phyloP scores from a whole-genome alignment of 1,140 invertebrate species.

The Ceratoteleas bidentatus region DNA sequence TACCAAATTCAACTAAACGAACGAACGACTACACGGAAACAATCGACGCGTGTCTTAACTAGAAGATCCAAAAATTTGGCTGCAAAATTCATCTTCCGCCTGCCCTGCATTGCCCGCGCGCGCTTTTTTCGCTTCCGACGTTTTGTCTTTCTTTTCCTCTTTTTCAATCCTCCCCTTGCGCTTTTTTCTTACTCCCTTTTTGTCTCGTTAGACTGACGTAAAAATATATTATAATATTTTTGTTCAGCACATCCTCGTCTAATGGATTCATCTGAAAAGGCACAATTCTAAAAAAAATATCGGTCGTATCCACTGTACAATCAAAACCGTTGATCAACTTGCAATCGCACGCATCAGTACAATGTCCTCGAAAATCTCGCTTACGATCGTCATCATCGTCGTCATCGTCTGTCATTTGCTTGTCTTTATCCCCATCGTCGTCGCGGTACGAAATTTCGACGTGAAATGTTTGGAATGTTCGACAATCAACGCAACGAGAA shows the following conservation, averaged over 20 bases:
- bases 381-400: slow-evolving; percentile 13
- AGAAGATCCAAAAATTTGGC: too few species aligned
- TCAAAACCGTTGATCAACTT: slow-evolving; percentile 77
- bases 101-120: too few species aligned
- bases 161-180: slow-evolving; percentile 4
- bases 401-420: too few species aligned
- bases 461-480: slow-evolving; percentile 71
- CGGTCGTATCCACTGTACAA: slow-evolving; percentile 76
- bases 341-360: slow-evolving; percentile 75
- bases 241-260: slow-evolving; percentile 73
- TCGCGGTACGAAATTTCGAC: slow-evolving; percentile 61
- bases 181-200: slow-evolving; percentile 27
- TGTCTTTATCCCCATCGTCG: slow-evolving; percentile 18
- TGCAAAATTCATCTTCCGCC: slow-evolving; percentile 70
- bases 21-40: too few species aligned
- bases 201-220: slow-evolving; percentile 63
- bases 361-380: slow-evolving; percentile 70
- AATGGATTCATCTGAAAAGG: slow-evolving; percentile 78
- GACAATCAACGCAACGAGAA: slow-evolving; percentile 64
- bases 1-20: too few species aligned
- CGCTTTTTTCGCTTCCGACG: slow-evolving; percentile 2
- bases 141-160: slow-evolving; percentile 1
- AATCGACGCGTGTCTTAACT: too few species aligned
- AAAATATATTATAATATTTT: slow-evolving; percentile 58
- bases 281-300: slow-evolving; percentile 80